These are phyloP conservation scores for Sebastes itinus DNA, from an alignment of 2,797 vertebrate genomes.

Conservation along the genomic window DNA sequence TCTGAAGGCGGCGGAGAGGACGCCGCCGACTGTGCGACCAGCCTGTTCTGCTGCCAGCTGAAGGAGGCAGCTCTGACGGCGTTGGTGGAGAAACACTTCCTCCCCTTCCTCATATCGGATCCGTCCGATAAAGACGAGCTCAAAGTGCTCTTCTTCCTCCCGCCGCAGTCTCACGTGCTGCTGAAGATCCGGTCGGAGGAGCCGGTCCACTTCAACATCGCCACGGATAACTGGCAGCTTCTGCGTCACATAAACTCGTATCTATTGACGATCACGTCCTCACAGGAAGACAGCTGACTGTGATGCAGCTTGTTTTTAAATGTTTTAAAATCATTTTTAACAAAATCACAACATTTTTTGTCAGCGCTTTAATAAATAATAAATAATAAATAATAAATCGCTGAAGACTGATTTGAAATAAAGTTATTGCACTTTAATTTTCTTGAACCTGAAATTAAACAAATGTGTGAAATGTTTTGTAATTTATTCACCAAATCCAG, in stretches of 20 bases:
- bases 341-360: background rate
- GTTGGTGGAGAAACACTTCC: conserved; percentile 79
- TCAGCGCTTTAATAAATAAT: conserved; percentile 7
- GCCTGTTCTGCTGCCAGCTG: conserved; percentile 85
- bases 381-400: too few species aligned
- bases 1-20: background rate
- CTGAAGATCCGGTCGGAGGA: conserved; percentile 72
- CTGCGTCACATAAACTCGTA: conserved; percentile 83
- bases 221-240: conserved; percentile 87
- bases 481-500: background rate
- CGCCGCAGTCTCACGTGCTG: conserved; percentile 82
- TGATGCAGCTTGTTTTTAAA: conserved; percentile 31
- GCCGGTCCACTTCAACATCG: conserved; percentile 77
- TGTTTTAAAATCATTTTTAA: conserved; percentile 44
- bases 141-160: conserved; percentile 83
- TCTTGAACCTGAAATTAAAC: conserved; percentile 33
- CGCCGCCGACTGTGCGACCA: conserved; percentile 53
- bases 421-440: conserved; percentile 34
- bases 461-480: conserved; percentile 3
- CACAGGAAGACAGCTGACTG: background rate
- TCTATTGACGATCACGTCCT: conserved; percentile 71
- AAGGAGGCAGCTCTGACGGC: conserved; percentile 51
- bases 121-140: conserved; percentile 34
- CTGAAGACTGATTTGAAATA: conserved; percentile 30
- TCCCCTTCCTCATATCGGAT: conserved; percentile 75